Evolutionary conservation across 1,140 invertebrate genomes (phyloP).

Genomic region (Sitobion miscanthi): DNA sequence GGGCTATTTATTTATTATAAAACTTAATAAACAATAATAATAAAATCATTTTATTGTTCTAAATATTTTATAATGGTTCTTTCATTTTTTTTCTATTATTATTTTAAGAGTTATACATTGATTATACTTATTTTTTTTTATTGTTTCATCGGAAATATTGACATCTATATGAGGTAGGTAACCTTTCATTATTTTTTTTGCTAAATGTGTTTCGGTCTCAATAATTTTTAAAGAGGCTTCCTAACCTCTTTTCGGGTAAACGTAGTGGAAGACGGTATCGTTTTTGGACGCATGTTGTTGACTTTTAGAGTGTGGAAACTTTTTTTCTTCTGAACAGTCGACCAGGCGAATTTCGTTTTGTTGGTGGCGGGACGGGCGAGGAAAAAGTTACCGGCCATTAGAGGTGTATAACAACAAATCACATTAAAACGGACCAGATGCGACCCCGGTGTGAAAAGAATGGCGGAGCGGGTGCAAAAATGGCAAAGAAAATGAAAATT

Average conservation of each 20-base stretch:
- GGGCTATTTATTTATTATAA: background rate
- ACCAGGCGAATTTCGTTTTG: background rate
- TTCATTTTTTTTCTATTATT: background rate
- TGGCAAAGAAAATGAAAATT: slow-evolving; percentile 55
- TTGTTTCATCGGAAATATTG: background rate
- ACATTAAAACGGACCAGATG: slow-evolving; percentile 55
- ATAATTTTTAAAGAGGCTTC: background rate
- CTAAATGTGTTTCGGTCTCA: background rate
- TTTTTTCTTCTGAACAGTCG: slow-evolving; percentile 27
- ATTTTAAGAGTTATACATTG: background rate
- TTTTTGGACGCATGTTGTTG: slow-evolving; percentile 18
- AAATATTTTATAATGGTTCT: background rate
- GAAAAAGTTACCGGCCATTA: slow-evolving; percentile 56
- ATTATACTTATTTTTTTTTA: background rate
- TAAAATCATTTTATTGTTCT: background rate
- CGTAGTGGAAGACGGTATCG: slow-evolving; percentile 22
- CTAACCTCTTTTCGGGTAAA: background rate
- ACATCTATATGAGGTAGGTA: background rate
- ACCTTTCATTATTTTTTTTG: background rate
- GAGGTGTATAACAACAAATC: slow-evolving; percentile 56
- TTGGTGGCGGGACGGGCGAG: background rate
- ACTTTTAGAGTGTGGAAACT: slow-evolving; percentile 46
- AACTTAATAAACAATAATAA: background rate
- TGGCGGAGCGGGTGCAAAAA: background rate
- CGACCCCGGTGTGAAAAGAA: slow-evolving; percentile 19